Conservation (phyloP, 2,888 invertebrate genomes). For the Balanococcus diminutus region DNA sequence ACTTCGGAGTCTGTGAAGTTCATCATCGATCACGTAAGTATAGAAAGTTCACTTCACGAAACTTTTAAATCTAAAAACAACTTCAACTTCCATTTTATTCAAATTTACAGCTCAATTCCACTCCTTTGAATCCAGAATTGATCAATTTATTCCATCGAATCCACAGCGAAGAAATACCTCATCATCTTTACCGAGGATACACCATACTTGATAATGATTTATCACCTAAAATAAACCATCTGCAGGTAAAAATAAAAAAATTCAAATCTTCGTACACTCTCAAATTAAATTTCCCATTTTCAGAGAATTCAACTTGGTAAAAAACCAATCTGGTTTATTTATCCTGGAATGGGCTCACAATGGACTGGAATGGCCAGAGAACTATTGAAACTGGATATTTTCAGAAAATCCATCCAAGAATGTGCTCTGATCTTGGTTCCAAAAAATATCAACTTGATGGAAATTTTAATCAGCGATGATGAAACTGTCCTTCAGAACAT, state of each 20-base stretch:
- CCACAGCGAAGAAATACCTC: slow-evolving; percentile 60
- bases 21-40: slow-evolving; percentile 57
- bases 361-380: slow-evolving; percentile 84
- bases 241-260: background rate
- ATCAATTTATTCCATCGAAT: slow-evolving; percentile 59
- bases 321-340: slow-evolving; percentile 71
- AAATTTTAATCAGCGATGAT: slow-evolving; percentile 68
- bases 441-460: slow-evolving; percentile 70
- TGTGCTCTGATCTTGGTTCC: slow-evolving; percentile 70
- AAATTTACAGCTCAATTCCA: slow-evolving; percentile 56
- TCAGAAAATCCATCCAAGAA: slow-evolving; percentile 73
- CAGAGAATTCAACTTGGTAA: slow-evolving; percentile 39
- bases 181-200: slow-evolving; percentile 65
- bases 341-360: slow-evolving; percentile 79
- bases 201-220: slow-evolving; percentile 61
- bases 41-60: background rate
- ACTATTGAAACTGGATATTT: slow-evolving; percentile 75
- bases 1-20: slow-evolving; percentile 54
- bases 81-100: too few relatives aligned
- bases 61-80: too few relatives aligned
- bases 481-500: slow-evolving; percentile 72
- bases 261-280: background rate
- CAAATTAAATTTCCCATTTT: background rate
- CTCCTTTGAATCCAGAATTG: slow-evolving; percentile 57
- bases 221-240: background rate